phyloP scores from a whole-genome alignment of 2,797 vertebrate species.

The Crypturellus tataupa region DNA sequence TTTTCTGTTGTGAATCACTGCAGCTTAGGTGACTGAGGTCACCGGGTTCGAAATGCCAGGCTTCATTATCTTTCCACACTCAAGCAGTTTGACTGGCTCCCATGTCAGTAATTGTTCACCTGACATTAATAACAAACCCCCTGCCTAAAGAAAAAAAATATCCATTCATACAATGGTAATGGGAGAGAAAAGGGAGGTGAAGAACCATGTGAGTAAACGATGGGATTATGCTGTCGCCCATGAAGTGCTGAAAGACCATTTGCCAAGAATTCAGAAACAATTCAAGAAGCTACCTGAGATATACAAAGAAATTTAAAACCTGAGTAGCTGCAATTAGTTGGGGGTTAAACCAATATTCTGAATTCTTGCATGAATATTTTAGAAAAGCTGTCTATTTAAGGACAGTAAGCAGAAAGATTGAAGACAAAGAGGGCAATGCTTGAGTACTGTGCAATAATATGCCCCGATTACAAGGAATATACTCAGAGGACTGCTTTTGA shows the following conservation, averaged over 20 bases:
- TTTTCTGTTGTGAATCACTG: slow-evolving; percentile 21
- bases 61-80: slow-evolving; percentile 42
- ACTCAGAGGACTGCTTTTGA: background rate
- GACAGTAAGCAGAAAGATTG: background rate
- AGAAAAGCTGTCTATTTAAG: background rate
- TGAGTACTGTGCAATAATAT: background rate
- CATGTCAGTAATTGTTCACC: slow-evolving; percentile 44
- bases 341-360: background rate
- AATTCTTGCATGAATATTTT: background rate
- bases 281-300: background rate
- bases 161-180: background rate
- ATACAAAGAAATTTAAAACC: background rate
- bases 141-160: background rate
- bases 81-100: background rate
- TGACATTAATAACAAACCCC: slow-evolving; percentile 36
- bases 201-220: background rate
- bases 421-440: background rate
- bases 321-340: background rate
- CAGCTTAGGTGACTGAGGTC: slow-evolving; percentile 50
- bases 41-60: slow-evolving; percentile 39
- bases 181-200: background rate
- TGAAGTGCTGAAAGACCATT: background rate
- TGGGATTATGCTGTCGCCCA: background rate
- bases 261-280: background rate
- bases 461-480: background rate